Conservation (phyloP, 2,888 invertebrate genomes). For the Plagodis pulveraria region DNA sequence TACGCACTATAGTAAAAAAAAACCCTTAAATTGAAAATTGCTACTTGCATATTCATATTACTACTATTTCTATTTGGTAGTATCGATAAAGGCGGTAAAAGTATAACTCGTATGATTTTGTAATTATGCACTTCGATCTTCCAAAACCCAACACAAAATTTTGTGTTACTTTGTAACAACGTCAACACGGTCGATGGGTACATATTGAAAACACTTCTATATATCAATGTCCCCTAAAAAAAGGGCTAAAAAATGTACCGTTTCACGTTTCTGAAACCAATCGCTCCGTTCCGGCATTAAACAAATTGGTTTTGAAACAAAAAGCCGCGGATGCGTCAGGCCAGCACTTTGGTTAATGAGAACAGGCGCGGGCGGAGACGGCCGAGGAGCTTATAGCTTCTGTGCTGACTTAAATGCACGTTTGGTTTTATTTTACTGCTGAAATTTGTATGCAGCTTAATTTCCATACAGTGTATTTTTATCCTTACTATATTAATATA, state of each 20-base stretch:
- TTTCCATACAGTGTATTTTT: no score
- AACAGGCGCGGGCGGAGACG: slow-evolving; percentile 20
- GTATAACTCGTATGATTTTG: no score
- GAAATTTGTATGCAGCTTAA: not conserved
- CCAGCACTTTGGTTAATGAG: slow-evolving; percentile 58
- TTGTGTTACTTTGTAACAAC: no score
- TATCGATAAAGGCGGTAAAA: no score
- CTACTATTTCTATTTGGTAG: no score
- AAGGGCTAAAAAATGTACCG: slow-evolving; percentile 27
- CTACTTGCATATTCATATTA: no score
- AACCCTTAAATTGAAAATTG: no score
- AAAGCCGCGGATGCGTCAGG: slow-evolving; percentile 43
- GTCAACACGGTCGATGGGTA: no score
- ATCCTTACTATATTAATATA: no score
- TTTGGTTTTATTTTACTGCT: slow-evolving; percentile 12
- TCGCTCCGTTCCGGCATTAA: slow-evolving; percentile 52
- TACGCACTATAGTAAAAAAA: no score
- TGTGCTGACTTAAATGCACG: slow-evolving; percentile 11
- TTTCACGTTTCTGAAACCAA: slow-evolving; percentile 35
- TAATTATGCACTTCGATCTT: no score
- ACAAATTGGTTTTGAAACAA: slow-evolving; percentile 59
- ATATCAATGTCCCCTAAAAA: slow-evolving; percentile 6
- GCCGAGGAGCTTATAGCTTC: slow-evolving; percentile 24
- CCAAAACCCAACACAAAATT: no score
- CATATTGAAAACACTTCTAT: not conserved